Percentiles rank a stretch among this genome's conserved stretches.
Conservation (phyloP, 2,888 invertebrate genomes). For the Campoplex capitator region DNA sequence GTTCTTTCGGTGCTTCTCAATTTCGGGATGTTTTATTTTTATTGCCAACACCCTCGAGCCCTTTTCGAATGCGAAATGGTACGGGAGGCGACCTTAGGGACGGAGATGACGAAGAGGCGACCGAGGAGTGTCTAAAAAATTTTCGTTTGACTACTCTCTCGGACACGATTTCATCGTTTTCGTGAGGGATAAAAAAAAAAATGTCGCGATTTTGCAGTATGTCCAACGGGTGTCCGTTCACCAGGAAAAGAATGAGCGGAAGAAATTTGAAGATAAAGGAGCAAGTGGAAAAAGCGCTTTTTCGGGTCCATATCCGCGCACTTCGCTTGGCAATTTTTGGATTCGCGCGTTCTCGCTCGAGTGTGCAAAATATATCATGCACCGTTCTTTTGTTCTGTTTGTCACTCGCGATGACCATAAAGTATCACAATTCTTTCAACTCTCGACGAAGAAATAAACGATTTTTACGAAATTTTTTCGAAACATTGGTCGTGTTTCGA, state of each 20-base stretch:
- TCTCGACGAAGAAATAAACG: not conserved
- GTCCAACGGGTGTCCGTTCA: slow-evolving; percentile 44
- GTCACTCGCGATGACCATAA: not conserved
- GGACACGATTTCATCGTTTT: slow-evolving; percentile 57
- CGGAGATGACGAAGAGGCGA: slow-evolving; percentile 42
- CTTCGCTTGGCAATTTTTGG: slow-evolving; percentile 25
- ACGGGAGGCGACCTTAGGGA: slow-evolving; percentile 45
- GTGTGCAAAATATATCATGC: slow-evolving; percentile 31
- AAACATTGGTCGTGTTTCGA: not conserved
- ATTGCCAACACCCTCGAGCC: slow-evolving; percentile 14
- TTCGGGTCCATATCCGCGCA: slow-evolving; percentile 8
- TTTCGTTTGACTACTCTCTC: slow-evolving; percentile 63
- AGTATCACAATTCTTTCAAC: not conserved
- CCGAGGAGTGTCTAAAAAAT: slow-evolving; percentile 59
- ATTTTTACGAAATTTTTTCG: not conserved
- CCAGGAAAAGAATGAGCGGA: slow-evolving; percentile 55
- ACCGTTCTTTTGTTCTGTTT: not conserved
- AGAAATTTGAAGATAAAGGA: slow-evolving; percentile 30
- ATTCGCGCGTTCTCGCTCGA: slow-evolving; percentile 25
- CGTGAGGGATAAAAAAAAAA: slow-evolving; percentile 41
- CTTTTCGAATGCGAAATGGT: slow-evolving; percentile 60
- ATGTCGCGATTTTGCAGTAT: slow-evolving; percentile 51
- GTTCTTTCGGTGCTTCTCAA: slow-evolving; percentile 9
- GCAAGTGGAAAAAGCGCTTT: slow-evolving; percentile 19
- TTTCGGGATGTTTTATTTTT: slow-evolving; percentile 26